phyloP scores from a whole-genome alignment of 2,113 vertebrate species.

The Mastomys natalensis region DNA sequence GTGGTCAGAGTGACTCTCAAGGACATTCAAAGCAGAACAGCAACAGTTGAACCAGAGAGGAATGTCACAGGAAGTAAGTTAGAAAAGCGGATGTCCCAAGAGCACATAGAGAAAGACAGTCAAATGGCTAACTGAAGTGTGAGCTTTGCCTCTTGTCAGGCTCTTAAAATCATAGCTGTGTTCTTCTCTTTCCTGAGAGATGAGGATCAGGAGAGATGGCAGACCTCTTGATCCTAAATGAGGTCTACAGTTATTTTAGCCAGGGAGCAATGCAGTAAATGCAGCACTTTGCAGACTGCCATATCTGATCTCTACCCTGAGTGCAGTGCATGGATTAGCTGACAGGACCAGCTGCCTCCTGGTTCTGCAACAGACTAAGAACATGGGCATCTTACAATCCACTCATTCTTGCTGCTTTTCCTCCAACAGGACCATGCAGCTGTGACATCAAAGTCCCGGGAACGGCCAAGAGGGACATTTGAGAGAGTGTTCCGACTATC shows the following conservation, averaged over 20 bases:
- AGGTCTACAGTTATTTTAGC: slow-evolving; percentile 47
- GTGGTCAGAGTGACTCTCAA: neutral
- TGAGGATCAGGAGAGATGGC: slow-evolving; percentile 30
- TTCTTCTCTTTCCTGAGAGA: slow-evolving; percentile 22
- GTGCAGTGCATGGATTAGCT: neutral
- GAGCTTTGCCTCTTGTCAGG: slow-evolving; percentile 64
- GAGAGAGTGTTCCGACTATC: neutral
- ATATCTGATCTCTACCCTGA: neutral
- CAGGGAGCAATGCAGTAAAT: slow-evolving; percentile 39
- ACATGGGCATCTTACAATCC: neutral
- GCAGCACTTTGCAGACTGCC: neutral
- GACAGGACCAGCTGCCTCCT: neutral
- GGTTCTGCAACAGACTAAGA: neutral
- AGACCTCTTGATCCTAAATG: slow-evolving; percentile 42
- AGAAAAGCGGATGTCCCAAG: slow-evolving; percentile 19
- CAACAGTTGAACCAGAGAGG: neutral
- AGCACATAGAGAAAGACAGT: slow-evolving; percentile 47
- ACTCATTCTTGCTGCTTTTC: neutral
- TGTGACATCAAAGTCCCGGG: neutral
- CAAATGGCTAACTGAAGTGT: slow-evolving; percentile 46
- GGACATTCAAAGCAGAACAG: neutral
- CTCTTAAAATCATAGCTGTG: slow-evolving; percentile 37
- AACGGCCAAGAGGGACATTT: neutral
- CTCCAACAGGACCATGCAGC: neutral
- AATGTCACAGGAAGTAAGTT: neutral